Conservation (phyloP, 2,888 invertebrate species). For the Eudasyphora cyanicolor region DNA sequence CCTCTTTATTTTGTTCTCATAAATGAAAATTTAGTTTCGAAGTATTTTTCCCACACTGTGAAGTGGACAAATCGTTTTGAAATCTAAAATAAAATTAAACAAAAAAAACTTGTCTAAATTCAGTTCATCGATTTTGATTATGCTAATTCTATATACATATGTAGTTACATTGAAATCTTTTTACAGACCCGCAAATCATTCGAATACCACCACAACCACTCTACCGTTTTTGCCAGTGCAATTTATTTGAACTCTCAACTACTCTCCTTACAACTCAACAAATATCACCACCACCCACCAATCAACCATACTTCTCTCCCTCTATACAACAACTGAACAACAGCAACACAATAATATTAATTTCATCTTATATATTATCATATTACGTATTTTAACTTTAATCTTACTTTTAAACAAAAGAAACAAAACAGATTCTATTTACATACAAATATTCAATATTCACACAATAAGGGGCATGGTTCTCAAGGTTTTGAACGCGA, state of each 20-base stretch:
- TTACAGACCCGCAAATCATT: conserved; percentile 78
- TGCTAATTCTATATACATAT: background rate
- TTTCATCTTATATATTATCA: conserved; percentile 12
- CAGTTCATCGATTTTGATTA: background rate
- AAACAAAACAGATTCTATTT: conserved; percentile 21
- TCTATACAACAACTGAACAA: conserved; percentile 42
- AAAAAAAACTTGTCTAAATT: background rate
- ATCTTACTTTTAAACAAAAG: conserved; percentile 1
- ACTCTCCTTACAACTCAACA: conserved; percentile 50
- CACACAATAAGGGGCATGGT: conserved; percentile 26
- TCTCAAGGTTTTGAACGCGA: conserved; percentile 25
- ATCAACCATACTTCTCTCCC: conserved; percentile 48
- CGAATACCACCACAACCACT: conserved; percentile 68
- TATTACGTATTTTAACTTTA: conserved; percentile 27
- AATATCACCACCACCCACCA: conserved; percentile 34
- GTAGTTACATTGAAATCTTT: conserved; percentile 53
- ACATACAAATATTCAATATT: background rate
- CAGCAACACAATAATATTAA: conserved; percentile 32
- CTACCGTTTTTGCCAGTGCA: conserved; percentile 78
- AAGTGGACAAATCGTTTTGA: background rate
- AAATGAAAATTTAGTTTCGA: no score
- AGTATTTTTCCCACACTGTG: background rate
- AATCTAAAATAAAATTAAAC: no score
- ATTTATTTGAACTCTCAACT: conserved; percentile 76
- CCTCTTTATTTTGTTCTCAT: no score